Evolutionary conservation across 2,888 invertebrate genomes (phyloP).

Genomic region (Chironomus riparius): DNA sequence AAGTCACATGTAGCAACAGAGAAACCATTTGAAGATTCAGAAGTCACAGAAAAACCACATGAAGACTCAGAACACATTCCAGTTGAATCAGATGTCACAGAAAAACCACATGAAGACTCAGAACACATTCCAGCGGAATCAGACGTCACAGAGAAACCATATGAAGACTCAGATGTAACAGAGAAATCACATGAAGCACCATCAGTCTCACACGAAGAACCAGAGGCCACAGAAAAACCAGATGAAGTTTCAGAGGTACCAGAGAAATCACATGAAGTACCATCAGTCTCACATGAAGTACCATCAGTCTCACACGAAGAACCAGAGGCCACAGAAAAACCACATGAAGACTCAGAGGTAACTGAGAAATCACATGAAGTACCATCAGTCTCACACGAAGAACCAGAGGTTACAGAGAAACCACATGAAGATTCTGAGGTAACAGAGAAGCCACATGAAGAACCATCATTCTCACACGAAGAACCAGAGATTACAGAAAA

Average conservation of each 20-base stretch:
- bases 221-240: too few relatives aligned
- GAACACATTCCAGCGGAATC: neutral
- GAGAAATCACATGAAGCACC: neutral
- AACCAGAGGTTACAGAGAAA: too few relatives aligned
- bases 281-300: too few relatives aligned
- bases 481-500: too few relatives aligned
- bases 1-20: neutral
- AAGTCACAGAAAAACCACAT: neutral
- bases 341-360: neutral
- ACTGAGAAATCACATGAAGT: neutral
- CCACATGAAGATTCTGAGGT: too few relatives aligned
- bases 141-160: neutral
- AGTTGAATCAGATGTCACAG: neutral
- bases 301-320: too few relatives aligned
- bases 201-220: conserved; percentile 6
- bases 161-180: neutral
- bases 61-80: neutral
- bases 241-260: conserved; percentile 22
- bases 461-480: conserved; percentile 29
- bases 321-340: neutral
- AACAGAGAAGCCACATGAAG: conserved; percentile 5
- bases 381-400: neutral
- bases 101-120: neutral
- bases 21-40: neutral
- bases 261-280: conserved; percentile 17